Evolutionary conservation across 2,888 invertebrate species (phyloP).

Genomic region (Oligia fasciuncula): DNA sequence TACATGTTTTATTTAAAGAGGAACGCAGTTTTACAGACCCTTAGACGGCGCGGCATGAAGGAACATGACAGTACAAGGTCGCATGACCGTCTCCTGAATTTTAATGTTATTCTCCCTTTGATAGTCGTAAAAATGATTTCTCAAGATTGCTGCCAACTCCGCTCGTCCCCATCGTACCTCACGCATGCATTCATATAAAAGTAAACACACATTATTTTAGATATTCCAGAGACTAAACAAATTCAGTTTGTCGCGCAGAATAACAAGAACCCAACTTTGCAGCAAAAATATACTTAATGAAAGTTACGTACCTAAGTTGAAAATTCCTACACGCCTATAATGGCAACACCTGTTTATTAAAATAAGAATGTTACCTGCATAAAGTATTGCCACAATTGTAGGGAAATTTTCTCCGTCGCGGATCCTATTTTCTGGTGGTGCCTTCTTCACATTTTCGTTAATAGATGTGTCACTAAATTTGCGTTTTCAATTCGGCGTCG

Average conservation of each 20-base stretch:
- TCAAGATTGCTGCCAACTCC: conserved; percentile 72
- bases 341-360: conserved; percentile 65
- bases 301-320: conserved; percentile 46
- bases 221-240: conserved; percentile 31
- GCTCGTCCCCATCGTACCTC: conserved; percentile 56
- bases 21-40: conserved; percentile 72
- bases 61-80: conserved; percentile 81
- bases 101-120: conserved; percentile 86
- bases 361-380: conserved; percentile 62
- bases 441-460: conserved; percentile 83
- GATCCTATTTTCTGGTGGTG: conserved; percentile 81
- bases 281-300: conserved; percentile 58
- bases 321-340: conserved; percentile 55
- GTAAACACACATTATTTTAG: conserved; percentile 29
- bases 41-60: conserved; percentile 69
- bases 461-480: conserved; percentile 89
- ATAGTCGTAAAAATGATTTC: conserved; percentile 87
- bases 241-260: conserved; percentile 28
- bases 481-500: conserved; percentile 87
- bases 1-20: conserved; percentile 77
- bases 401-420: conserved; percentile 66
- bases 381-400: conserved; percentile 71
- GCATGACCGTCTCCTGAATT: conserved; percentile 85
- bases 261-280: conserved; percentile 44
- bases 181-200: conserved; percentile 67